Conservation (phyloP, 2,113 vertebrate genomes). For the Chroicocephalus ridibundus region DNA sequence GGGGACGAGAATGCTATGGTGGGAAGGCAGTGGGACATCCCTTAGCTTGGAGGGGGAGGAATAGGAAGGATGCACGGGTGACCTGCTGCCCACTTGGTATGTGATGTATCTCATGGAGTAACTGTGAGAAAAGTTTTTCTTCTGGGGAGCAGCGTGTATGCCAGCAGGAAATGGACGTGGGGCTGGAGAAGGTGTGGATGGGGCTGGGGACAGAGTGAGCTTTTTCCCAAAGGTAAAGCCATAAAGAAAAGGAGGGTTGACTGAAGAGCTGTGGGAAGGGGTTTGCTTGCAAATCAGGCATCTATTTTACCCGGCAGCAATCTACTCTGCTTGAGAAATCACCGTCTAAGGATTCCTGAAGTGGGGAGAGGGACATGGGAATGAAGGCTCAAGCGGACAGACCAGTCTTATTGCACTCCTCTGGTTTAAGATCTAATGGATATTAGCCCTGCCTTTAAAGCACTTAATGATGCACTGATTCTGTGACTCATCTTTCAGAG, state of each 20-base stretch:
- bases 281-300: not conserved
- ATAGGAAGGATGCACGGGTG: not conserved
- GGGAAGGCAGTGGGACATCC: not conserved
- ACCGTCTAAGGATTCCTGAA: not conserved
- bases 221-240: not conserved
- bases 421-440: not conserved
- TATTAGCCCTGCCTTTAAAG: not conserved
- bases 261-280: not conserved
- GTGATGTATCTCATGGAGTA: not conserved
- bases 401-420: not conserved
- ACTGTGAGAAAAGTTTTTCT: not conserved
- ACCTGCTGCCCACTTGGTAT: not conserved
- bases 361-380: not conserved
- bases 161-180: not conserved
- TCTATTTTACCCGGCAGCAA: not conserved
- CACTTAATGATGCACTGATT: not conserved
- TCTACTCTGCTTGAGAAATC: not conserved
- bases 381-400: not conserved
- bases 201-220: not conserved
- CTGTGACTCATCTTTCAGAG: not conserved
- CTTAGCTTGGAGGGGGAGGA: not conserved
- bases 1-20: fast-evolving
- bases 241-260: not conserved
- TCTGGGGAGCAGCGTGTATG: not conserved
- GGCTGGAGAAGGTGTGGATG: not conserved